A percentile compares a stretch with the other conserved stretches of the same genome.
Conservation (phyloP, 2,888 invertebrate species). For the Drymonia ruficornis region DNA sequence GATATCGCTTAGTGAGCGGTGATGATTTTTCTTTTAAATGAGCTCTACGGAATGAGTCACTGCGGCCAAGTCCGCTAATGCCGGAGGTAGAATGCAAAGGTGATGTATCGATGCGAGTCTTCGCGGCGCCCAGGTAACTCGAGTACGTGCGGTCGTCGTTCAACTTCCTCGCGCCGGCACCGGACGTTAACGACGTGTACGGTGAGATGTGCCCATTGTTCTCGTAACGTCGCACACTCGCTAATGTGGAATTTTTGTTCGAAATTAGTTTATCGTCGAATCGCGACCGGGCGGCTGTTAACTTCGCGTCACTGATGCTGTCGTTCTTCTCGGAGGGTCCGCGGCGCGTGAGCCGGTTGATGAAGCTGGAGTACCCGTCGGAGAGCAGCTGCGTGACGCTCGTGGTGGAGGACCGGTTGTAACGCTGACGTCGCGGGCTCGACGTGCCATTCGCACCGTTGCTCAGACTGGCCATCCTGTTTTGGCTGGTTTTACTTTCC, state of each 20-base stretch:
- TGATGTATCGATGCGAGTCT: conserved; percentile 70
- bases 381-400: conserved; percentile 94
- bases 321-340: conserved; percentile 90
- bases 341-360: conserved; percentile 91
- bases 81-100: conserved; percentile 69
- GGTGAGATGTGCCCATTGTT: conserved; percentile 74
- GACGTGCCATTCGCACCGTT: conserved; percentile 67
- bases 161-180: conserved; percentile 60
- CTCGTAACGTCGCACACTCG: conserved; percentile 74
- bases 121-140: conserved; percentile 69
- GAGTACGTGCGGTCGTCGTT: conserved; percentile 73
- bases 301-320: conserved; percentile 64
- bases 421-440: conserved; percentile 87
- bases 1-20: conserved; percentile 73
- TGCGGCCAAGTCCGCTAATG: conserved; percentile 70
- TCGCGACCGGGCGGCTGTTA: conserved; percentile 61
- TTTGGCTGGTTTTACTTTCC: conserved; percentile 30
- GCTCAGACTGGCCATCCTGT: conserved; percentile 68
- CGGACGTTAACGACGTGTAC: conserved; percentile 65
- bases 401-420: conserved; percentile 90
- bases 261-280: conserved; percentile 73
- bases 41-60: conserved; percentile 79
- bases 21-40: conserved; percentile 76
- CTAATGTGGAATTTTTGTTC: conserved; percentile 65
- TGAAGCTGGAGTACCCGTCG: conserved; percentile 94